Percentiles rank a stretch among this genome's conserved stretches.
Conservation (phyloP, 23 tunicate species). For the Halocynthia roretzi region DNA sequence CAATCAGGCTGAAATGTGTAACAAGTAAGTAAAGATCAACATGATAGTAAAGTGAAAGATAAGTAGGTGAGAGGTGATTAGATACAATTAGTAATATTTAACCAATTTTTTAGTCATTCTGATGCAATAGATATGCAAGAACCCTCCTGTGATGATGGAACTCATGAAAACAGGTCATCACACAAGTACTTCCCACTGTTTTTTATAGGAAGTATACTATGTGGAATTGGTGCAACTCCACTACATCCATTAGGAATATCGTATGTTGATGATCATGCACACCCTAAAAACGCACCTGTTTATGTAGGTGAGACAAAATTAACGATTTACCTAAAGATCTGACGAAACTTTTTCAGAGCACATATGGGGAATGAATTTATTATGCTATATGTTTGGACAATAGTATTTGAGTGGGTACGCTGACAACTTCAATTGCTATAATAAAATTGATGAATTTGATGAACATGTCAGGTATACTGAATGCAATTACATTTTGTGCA, state of each 20-base stretch:
- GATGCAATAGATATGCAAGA: too few species aligned
- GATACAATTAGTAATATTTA: too few species aligned
- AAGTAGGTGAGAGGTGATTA: too few species aligned
- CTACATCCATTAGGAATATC: constrained; percentile 70
- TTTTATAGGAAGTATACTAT: constrained; percentile 50
- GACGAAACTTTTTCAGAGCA: background rate
- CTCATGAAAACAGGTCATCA: background rate
- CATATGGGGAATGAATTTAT: background rate
- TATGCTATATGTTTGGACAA: background rate
- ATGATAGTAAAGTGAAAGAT: too few species aligned
- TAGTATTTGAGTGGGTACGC: too few species aligned
- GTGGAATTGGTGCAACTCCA: constrained; percentile 59
- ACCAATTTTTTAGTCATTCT: too few species aligned
- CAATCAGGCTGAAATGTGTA: background rate
- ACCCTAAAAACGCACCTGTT: constrained; percentile 49
- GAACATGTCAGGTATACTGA: background rate
- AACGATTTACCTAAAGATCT: background rate
- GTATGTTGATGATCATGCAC: constrained; percentile 63
- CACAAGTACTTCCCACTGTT: constrained; percentile 27
- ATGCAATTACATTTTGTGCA: background rate
- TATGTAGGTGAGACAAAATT: constrained; percentile 41
- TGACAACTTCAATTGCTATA: too few species aligned
- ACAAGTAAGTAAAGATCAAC: background rate
- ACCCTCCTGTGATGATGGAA: too few species aligned
- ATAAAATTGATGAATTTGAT: background rate